Base-by-base conservation (phyloP, 2,797 vertebrate species). In the Syndactyla subalaris region DNA sequence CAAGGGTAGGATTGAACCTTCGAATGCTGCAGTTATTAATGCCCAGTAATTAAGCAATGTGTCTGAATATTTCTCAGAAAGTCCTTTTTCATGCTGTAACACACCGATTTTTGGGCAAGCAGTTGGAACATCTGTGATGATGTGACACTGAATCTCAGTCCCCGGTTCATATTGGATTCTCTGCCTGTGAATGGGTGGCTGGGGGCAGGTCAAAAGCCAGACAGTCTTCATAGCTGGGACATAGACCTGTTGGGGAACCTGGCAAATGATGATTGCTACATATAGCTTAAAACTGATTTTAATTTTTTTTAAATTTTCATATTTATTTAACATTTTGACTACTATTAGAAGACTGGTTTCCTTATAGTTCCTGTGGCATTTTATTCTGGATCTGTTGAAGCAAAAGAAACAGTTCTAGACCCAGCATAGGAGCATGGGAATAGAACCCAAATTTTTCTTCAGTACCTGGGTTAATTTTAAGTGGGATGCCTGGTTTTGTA, bases 301-400 rank as follows among this genome's bases (percentile, higher is more conserved):
- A 10, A 7, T 48, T 63, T 49, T 49, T 22, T 1, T 0, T 4
- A 10, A 10, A 5, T 9, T 5, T 36, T 34, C 0, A 1, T 32
- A 4, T 82, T 89, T 63, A 17, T 45, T 77, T 85, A 76, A 14
- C 6, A 20, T 41, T 77, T 74, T 79, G 82, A 49, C 24, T 85
- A 30, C n/a, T 87, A 14, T 9, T 65, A n/a, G 54, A 67, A 79
- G 20, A 38, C 7, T 27, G 12, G 3, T 80, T 85, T 82, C 58
- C 38, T 29, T 77, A 23, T 55, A n/a, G 19, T 58, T 82, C 16
- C 17, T 11, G 11, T 22, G n/a, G 19, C 51, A 23, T 83, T 86
- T 79, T 3, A 7, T 62, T 85, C 62, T 75, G 7, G 51, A 24
- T 38, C 34, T 58, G 8, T 45, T 38, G 32, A 92, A 76, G 26